Evolutionary conservation across 2,113 vertebrate genomes (phyloP), one percentile per base, ranked within the genome.

Genomic region (Lepisosteus oculatus): DNA sequence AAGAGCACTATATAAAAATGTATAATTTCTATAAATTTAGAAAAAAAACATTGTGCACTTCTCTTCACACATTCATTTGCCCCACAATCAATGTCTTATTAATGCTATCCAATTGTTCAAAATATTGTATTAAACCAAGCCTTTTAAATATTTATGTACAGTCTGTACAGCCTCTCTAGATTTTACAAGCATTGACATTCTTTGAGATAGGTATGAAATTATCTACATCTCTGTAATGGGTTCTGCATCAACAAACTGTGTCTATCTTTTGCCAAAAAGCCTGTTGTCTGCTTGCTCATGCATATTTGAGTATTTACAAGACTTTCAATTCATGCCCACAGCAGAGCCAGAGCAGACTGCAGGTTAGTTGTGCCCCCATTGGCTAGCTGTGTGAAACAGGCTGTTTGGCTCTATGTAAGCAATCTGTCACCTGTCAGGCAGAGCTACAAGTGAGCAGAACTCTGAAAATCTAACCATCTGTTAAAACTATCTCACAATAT

Each of bases 371-470:
- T 5, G 57, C 57, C n/a, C 57, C 57, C 57, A n/a, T 5, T 42
- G 8, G 54, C 8, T 67, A 67, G 14, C 66, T 67, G 68, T 74
- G 57, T 44, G 55, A 57, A 67, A 66, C 68, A 70, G 45, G 68
- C 61, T 56, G 51, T 6, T 67, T 59, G 57, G 65, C 67, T 41
- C 64, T 44, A 14, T 61, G n/a, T 56, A 29, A 67, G 29, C 13
- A 70, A 62, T 77, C 68, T 43, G 56, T 70, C 68, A 66, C 56
- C 59, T 17, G 13, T 73, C 71, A 77, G 59, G 72, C 4, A 11
- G n/a, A 11, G 14, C 13, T 59, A 13, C 57, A n/a, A 6, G 13
- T n/a, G 13, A 15, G 42, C 41, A 73, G 59, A 70, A 45, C 45
- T 67, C 68, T 59, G 43, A 43, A 51, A 4, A 43, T 61, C 66